Evolutionary conservation across 1,140 invertebrate genomes (phyloP).

Genomic region (Pantala flavescens): DNA sequence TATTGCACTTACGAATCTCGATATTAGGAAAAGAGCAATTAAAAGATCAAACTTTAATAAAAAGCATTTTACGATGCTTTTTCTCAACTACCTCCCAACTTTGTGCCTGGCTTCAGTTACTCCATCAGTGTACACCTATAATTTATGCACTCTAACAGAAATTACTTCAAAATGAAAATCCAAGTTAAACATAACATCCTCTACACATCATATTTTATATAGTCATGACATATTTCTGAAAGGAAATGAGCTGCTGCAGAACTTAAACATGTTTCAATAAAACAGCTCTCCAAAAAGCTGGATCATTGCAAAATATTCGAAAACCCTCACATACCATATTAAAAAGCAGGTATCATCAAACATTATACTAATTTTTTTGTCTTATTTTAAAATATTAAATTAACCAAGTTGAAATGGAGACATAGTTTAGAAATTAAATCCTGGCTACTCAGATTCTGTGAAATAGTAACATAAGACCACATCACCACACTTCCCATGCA

Average conservation of each 20-base stretch:
- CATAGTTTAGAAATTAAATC: not conserved
- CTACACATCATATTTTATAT: not conserved
- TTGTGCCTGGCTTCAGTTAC: not conserved
- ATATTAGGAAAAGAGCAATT: not conserved
- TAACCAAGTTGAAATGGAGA: not conserved
- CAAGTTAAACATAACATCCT: no score
- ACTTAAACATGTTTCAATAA: not conserved
- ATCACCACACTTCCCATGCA: not conserved
- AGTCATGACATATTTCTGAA: not conserved
- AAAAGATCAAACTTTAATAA: not conserved
- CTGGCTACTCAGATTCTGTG: not conserved
- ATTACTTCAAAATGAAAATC: not conserved
- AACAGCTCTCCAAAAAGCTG: not conserved
- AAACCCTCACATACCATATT: not conserved
- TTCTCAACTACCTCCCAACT: not conserved
- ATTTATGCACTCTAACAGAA: not conserved
- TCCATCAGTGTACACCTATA: constrained; percentile 10
- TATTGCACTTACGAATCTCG: constrained; percentile 14
- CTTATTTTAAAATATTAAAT: not conserved
- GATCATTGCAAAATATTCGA: not conserved
- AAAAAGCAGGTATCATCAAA: not conserved
- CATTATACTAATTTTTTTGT: not conserved
- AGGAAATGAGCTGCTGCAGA: not conserved
- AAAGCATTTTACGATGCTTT: not conserved
- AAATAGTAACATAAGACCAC: not conserved